A percentile compares a stretch with the other conserved stretches of the same genome.
Conservation (phyloP, 2,888 invertebrate genomes). For the Pachydiplax longipennis region DNA sequence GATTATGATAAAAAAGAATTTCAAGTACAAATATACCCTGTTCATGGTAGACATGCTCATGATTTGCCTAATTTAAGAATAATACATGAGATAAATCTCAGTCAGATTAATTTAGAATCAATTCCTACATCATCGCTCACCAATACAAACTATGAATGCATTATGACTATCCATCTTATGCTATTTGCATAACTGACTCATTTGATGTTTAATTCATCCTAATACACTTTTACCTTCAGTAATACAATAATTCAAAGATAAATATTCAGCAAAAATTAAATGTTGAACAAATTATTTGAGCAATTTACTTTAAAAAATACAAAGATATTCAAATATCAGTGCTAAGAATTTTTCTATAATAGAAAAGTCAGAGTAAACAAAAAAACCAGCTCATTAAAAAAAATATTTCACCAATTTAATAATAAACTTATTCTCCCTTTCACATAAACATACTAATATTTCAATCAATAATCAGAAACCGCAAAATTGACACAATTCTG, state of each 20-base stretch:
- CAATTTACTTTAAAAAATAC: neutral
- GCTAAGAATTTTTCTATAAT: neutral
- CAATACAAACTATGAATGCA: neutral
- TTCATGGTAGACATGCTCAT: neutral
- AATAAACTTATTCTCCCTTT: no score
- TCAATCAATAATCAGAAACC: neutral
- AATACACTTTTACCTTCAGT: neutral
- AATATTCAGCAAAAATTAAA: neutral
- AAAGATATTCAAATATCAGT: neutral
- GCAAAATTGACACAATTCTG: neutral
- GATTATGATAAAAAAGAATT: neutral
- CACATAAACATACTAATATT: neutral
- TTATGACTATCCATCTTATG: neutral
- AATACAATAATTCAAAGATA: neutral
- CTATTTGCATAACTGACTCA: neutral
- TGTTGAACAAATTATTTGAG: slow-evolving; percentile 8
- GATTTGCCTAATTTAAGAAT: neutral
- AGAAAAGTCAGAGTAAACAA: no score
- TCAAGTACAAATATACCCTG: neutral
- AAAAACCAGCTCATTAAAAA: no score
- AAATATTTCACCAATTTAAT: no score
- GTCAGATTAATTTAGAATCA: slow-evolving; percentile 17
- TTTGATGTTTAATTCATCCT: neutral
- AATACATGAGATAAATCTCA: neutral
- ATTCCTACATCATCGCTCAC: neutral